These are phyloP conservation scores for Brienomyrus longianalis DNA, from an alignment of 2,113 vertebrate genomes.

Conservation along the genomic window DNA sequence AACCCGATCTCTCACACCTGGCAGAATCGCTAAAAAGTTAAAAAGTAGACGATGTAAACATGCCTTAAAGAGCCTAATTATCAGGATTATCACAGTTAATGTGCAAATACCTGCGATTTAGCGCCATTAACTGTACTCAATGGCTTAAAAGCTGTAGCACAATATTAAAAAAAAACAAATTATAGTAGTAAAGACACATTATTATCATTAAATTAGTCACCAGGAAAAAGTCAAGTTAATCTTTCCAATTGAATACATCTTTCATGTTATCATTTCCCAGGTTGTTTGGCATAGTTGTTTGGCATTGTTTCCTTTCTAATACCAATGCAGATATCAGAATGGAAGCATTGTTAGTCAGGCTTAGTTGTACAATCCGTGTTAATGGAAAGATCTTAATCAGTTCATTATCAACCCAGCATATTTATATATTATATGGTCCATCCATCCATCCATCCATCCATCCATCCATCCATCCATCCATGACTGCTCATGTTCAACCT, in stretches of 20 bases:
- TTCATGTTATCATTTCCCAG: not conserved
- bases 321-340: not conserved
- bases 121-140: not conserved
- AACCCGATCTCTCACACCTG: not conserved
- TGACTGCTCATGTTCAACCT: not conserved
- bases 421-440: not conserved
- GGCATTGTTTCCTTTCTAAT: not conserved
- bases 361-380: not conserved
- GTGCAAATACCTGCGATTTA: not conserved
- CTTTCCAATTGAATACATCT: not conserved
- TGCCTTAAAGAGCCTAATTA: not conserved
- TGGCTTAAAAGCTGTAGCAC: not conserved
- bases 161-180: not conserved
- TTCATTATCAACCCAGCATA: not conserved
- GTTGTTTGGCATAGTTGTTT: not conserved
- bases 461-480: not conserved
- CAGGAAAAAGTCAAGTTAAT: not conserved
- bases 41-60: not conserved
- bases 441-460: not conserved
- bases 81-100: not conserved
- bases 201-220: not conserved
- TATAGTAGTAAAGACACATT: not conserved
- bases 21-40: not conserved
- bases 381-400: not conserved
- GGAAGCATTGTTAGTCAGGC: not conserved